Evolutionary conservation across 2,888 invertebrate genomes (phyloP).

Genomic region (Arctia plantaginis): DNA sequence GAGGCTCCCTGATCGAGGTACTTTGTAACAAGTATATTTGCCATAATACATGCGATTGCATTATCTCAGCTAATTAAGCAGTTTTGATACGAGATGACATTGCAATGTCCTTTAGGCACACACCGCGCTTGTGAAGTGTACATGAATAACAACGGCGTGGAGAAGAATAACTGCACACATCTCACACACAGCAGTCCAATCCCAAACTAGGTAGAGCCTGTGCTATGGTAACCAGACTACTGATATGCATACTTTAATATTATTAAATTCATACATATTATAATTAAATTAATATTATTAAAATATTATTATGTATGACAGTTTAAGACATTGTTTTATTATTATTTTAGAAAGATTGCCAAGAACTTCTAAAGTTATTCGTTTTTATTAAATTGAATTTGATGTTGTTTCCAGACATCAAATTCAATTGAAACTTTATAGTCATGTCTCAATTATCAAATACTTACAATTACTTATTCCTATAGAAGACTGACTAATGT

Average conservation of each 20-base stretch:
- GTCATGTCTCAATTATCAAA: background rate
- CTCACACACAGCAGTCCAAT: no score
- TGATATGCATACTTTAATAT: no score
- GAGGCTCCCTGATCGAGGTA: background rate
- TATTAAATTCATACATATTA: no score
- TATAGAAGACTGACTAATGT: background rate
- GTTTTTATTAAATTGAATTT: background rate
- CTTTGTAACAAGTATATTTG: constrained; percentile 60
- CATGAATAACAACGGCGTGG: constrained; percentile 52
- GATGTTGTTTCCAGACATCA: background rate
- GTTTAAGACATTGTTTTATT: background rate
- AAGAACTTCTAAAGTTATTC: background rate
- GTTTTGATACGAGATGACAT: constrained; percentile 63
- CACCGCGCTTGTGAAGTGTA: constrained; percentile 55
- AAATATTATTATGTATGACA: background rate
- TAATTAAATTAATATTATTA: no score
- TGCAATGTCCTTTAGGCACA: constrained; percentile 70
- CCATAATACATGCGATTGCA: constrained; percentile 52
- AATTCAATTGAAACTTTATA: background rate
- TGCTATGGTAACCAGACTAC: no score
- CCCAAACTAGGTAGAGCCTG: no score
- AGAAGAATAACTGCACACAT: constrained; percentile 29
- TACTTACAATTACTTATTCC: no score
- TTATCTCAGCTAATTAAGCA: constrained; percentile 71
- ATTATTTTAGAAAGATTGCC: background rate